A percentile compares a stretch with the other conserved stretches of the same genome.
Evolutionary conservation across 2,888 invertebrate species (phyloP).

Genomic region (Tanytarsus gracilentus): DNA sequence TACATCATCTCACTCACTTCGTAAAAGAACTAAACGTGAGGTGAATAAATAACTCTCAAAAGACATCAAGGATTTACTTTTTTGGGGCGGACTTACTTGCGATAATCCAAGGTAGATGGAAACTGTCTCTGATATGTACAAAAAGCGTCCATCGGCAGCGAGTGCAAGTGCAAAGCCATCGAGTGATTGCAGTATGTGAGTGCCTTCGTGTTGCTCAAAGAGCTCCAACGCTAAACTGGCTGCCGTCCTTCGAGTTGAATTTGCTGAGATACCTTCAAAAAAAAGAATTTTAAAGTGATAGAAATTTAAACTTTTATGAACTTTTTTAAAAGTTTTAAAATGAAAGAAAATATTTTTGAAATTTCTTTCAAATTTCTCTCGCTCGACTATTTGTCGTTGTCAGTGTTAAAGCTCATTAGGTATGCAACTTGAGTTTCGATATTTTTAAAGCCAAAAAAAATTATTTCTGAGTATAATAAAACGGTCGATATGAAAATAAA

Average conservation of each 20-base stretch:
- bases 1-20: no score
- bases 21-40: no score
- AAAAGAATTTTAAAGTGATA: constrained; percentile 32
- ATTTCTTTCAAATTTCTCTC: constrained; percentile 2
- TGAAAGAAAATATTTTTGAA: constrained; percentile 8
- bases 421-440: constrained; percentile 18
- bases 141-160: constrained; percentile 90
- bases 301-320: not conserved
- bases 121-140: constrained; percentile 99
- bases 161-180: constrained; percentile 97
- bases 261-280: constrained; percentile 60
- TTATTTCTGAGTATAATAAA: not conserved
- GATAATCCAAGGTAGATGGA: constrained; percentile 99
- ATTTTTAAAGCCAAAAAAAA: constrained; percentile 26
- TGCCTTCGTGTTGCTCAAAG: constrained; percentile 95
- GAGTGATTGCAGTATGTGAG: constrained; percentile 91
- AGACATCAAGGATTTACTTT: not conserved
- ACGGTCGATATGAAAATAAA: constrained; percentile 18
- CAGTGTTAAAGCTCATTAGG: not conserved
- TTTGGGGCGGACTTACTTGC: constrained; percentile 62
- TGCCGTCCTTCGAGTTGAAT: constrained; percentile 63
- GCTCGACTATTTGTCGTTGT: not conserved
- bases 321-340: not conserved
- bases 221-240: constrained; percentile 71
- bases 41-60: not conserved